Evolutionary conservation across 2,797 vertebrate genomes (phyloP).

Genomic region (Oreortyx pictus): DNA sequence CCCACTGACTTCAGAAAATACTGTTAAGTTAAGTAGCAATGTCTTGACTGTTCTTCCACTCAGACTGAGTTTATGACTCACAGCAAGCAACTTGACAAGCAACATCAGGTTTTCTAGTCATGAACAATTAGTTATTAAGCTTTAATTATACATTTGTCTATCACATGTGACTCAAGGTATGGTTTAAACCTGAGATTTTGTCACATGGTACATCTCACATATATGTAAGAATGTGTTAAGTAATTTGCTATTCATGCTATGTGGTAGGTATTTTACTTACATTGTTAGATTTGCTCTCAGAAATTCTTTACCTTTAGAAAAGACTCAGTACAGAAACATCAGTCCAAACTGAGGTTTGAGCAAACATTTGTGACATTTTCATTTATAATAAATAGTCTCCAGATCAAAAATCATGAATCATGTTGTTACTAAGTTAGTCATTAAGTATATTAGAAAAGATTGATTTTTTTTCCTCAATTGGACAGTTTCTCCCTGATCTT

Average conservation of each 20-base stretch:
- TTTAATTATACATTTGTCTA: constrained; percentile 21
- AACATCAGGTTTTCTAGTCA: constrained; percentile 3
- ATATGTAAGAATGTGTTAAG: neutral
- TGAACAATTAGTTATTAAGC: constrained; percentile 9
- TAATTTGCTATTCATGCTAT: neutral
- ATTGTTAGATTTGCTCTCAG: neutral
- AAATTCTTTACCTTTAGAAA: neutral
- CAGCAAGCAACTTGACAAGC: constrained; percentile 10
- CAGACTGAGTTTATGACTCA: neutral
- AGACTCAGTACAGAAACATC: neutral
- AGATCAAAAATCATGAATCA: constrained; percentile 8
- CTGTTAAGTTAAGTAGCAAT: neutral
- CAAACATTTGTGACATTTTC: constrained; percentile 29
- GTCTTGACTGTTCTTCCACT: neutral
- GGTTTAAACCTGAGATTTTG: neutral
- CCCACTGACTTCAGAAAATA: neutral
- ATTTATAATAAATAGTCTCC: neutral
- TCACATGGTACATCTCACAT: neutral
- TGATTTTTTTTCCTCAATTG: neutral
- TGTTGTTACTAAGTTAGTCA: neutral
- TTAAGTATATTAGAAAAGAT: neutral
- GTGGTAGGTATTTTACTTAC: neutral
- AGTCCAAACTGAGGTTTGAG: neutral
- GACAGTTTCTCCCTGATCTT: neutral
- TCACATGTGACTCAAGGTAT: neutral